Conservation (phyloP, 1,140 invertebrate genomes). For the Rhopalosiphum padi region DNA sequence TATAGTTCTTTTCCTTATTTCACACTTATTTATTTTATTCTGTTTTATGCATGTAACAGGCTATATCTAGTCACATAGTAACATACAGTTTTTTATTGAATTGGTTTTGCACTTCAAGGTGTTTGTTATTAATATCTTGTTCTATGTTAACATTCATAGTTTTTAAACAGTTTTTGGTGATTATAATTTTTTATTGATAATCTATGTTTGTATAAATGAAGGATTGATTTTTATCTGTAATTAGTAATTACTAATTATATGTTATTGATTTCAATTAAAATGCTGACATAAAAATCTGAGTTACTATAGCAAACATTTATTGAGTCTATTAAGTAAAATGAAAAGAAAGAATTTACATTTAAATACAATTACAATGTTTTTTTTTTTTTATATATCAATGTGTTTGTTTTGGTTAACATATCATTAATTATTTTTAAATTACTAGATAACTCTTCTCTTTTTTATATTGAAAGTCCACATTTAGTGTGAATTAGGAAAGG, state of each 20-base stretch:
- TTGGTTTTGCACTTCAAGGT: slow-evolving; percentile 31
- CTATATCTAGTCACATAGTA: slow-evolving; percentile 19
- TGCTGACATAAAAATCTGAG: not conserved
- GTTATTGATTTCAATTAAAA: not conserved
- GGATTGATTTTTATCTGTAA: not conserved
- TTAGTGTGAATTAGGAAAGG: not conserved
- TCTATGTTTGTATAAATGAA: not conserved
- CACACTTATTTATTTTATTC: slow-evolving; percentile 49
- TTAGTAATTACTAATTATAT: not conserved
- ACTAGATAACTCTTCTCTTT: not conserved
- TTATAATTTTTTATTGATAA: not conserved
- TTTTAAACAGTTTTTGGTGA: not conserved
- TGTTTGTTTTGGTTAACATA: not conserved
- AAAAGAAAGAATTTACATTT: not conserved
- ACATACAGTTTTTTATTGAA: not conserved
- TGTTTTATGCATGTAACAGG: slow-evolving; percentile 42
- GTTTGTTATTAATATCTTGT: slow-evolving; percentile 17
- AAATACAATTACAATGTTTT: not conserved
- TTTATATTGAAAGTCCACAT: not conserved
- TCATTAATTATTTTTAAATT: not conserved
- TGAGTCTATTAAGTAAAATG: not conserved
- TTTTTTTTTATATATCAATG: not conserved
- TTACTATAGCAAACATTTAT: not conserved
- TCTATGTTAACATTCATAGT: not conserved
- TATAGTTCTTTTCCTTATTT: slow-evolving; percentile 51